Evolutionary conservation across 2,113 vertebrate genomes (phyloP).

Genomic region (Cairina moschata): DNA sequence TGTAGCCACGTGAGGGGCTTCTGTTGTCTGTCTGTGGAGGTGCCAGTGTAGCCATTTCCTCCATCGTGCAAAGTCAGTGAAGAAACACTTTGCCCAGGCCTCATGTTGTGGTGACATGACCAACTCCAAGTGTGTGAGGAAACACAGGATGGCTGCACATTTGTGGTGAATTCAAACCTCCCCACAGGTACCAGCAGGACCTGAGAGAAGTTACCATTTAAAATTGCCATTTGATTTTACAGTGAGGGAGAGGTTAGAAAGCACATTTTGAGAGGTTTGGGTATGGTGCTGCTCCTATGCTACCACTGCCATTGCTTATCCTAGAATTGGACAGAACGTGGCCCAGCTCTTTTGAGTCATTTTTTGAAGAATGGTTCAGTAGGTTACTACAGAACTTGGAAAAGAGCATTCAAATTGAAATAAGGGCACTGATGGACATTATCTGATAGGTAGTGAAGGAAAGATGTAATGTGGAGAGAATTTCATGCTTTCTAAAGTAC

Average conservation of each 20-base stretch:
- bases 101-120: accelerated
- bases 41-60: accelerated
- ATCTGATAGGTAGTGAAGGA: accelerated
- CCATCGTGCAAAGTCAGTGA: accelerated
- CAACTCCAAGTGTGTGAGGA: accelerated
- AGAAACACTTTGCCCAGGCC: accelerated
- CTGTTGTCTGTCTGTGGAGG: neutral
- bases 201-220: neutral
- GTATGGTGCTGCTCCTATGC: accelerated
- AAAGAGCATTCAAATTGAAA: neutral
- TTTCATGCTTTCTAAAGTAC: neutral
- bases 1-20: accelerated
- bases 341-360: accelerated
- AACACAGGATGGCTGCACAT: accelerated
- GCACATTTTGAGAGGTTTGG: accelerated
- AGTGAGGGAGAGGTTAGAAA: neutral
- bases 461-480: neutral
- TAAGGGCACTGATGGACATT: neutral
- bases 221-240: neutral
- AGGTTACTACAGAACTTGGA: neutral
- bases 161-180: neutral
- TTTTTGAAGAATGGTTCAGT: neutral
- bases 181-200: neutral
- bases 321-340: accelerated
- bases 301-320: accelerated